Conservation (phyloP, 2,888 invertebrate species). For the Elmis aenea region DNA sequence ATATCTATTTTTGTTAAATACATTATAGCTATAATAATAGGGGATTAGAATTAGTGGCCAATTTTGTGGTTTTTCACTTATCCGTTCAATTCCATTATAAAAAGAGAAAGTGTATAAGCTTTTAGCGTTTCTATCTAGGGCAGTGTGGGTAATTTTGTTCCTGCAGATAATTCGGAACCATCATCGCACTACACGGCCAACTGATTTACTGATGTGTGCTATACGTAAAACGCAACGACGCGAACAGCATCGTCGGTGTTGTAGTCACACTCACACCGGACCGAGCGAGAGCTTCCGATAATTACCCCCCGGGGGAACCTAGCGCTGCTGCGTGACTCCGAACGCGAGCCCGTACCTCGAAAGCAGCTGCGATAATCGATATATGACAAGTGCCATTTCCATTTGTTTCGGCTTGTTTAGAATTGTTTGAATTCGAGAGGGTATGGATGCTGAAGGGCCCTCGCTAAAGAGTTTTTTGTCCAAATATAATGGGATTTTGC, state of each 20-base stretch:
- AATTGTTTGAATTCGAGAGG: constrained; percentile 20
- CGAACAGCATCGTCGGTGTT: constrained; percentile 12
- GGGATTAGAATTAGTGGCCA: too few relatives aligned
- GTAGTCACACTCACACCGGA: constrained; percentile 11
- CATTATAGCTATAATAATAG: too few relatives aligned
- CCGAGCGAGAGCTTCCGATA: constrained; percentile 16
- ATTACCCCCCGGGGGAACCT: constrained; percentile 22
- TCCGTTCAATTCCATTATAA: too few relatives aligned
- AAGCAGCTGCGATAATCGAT: constrained; percentile 24
- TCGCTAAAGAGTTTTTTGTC: constrained; percentile 15
- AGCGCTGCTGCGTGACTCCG: constrained; percentile 20
- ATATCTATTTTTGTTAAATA: too few relatives aligned
- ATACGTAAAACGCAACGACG: constrained; percentile 16
- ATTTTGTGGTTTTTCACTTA: too few relatives aligned
- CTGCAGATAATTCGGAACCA: background rate
- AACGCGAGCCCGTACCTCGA: constrained; percentile 14
- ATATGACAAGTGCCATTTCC: constrained; percentile 26
- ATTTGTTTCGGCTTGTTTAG: constrained; percentile 22
- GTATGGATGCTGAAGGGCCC: constrained; percentile 18
- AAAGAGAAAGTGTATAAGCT: too few relatives aligned
- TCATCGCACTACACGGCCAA: background rate
- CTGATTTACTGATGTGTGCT: constrained; percentile 17
- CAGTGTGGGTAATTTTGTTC: background rate
- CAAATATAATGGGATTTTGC: constrained; percentile 20
- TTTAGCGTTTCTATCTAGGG: background rate